Conservation (phyloP, 1,140 invertebrate genomes). For the Colletes latitarsis region DNA sequence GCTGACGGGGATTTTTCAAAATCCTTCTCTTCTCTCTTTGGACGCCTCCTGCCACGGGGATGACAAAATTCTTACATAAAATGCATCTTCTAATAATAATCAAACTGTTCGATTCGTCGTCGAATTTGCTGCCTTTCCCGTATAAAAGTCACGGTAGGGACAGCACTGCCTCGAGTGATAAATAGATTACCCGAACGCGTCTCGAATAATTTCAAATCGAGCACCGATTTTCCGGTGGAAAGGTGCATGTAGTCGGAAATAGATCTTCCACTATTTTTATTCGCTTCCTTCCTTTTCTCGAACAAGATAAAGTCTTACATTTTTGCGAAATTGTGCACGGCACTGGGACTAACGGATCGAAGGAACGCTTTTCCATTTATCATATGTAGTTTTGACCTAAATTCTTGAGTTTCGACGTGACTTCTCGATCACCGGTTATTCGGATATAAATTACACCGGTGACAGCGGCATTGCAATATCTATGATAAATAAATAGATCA, state of each 20-base stretch:
- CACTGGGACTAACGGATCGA: background rate
- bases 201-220: constrained; percentile 38
- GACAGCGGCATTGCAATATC: constrained; percentile 20
- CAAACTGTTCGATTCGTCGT: background rate
- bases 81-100: too few relatives aligned
- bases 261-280: too few relatives aligned
- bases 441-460: constrained; percentile 33
- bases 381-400: constrained; percentile 5
- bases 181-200: constrained; percentile 43
- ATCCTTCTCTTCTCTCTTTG: too few relatives aligned
- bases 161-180: constrained; percentile 43
- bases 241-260: too few relatives aligned
- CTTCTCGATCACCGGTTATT: constrained; percentile 29
- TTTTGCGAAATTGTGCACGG: background rate
- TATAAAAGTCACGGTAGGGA: constrained; percentile 38
- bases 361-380: background rate
- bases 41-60: too few relatives aligned
- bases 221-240: background rate
- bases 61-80: too few relatives aligned
- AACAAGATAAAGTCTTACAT: too few relatives aligned
- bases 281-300: background rate
- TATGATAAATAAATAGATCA: constrained; percentile 43
- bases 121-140: background rate
- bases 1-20: background rate
- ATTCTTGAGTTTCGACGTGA: constrained; percentile 24